Base-by-base conservation (phyloP, 1,140 invertebrate species). In the Bombus huntii region DNA sequence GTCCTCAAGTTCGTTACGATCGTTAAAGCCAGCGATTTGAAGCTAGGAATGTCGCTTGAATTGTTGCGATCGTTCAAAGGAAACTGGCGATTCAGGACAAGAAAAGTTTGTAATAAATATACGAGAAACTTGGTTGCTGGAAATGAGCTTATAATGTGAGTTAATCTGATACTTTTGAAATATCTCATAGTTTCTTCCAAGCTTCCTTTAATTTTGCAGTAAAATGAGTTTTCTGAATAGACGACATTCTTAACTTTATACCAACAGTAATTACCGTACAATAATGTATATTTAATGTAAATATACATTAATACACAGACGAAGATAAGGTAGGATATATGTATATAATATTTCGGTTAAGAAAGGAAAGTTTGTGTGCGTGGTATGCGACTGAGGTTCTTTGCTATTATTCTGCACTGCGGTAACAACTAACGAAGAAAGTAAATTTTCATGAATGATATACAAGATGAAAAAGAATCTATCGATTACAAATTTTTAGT, bases 1-100 rank as follows among this genome's bases (percentile, higher is more conserved):
- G 73, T 89, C 28, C 57, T 65, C 62, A 84, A 84, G 82, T 87
- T 78, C 44, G 65, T 68, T 88, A 68, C 37, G 13, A 39, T 62
- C 34, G 25, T 70, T 68, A 77, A 85, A 53, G 47, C 18, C 47
- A 8, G 47, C 18, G 18, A 53, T 53, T 53, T 53, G 18, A 39
- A n/a, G 28, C 57, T 59, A 0, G 9, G 57, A 10, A 28, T 59
- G 9, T 59, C 57, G 25, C 3, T 3, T 28, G 57, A 28, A 59
- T 59, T 28, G 25, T 59, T 28, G 10, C 28, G 18, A 53, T 22
- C 47, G 47, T 53, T 53, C 18, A 22, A 22, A 53, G 47, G 47
- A 53, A 53, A 22, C 47, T 53, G 10, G 28, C 28, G 59, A n/a
- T n/a, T n/a, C 28, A n/a, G 28, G 28, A n/a, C 59, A 12, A 62